Evolutionary conservation across 2,888 invertebrate species (phyloP).

Genomic region (Trichopria drosophilae): DNA sequence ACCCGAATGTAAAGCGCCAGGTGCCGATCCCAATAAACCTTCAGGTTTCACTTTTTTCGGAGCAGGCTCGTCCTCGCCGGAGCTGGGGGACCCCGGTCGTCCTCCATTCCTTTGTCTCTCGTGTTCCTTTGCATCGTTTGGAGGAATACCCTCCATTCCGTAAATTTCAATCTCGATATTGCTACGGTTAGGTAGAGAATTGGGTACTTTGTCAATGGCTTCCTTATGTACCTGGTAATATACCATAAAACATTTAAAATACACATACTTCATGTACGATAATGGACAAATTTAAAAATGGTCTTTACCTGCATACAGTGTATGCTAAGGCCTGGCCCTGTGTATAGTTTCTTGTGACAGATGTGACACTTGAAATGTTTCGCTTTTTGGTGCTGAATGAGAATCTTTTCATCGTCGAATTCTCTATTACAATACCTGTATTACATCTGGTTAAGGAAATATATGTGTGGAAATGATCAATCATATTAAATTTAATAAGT

Average conservation of each 20-base stretch:
- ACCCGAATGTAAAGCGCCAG: conserved; percentile 65
- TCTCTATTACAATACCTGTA: conserved; percentile 98
- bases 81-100: conserved; percentile 74
- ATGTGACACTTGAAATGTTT: conserved; percentile 99
- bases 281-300: not conserved
- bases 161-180: conserved; percentile 99
- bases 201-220: conserved; percentile 99
- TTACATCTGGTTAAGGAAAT: conserved; percentile 60
- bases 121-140: conserved; percentile 91
- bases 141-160: conserved; percentile 99
- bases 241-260: conserved; percentile 1
- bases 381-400: conserved; percentile 99
- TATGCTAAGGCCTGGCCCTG: conserved; percentile 96
- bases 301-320: conserved; percentile 99
- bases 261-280: no score
- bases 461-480: conserved; percentile 16
- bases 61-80: conserved; percentile 82
- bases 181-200: conserved; percentile 94
- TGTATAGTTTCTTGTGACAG: conserved; percentile 98
- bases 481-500: no score
- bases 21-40: conserved; percentile 69
- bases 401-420: conserved; percentile 99
- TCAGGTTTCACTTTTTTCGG: conserved; percentile 74
- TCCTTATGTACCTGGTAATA: conserved; percentile 90
- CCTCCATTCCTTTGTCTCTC: conserved; percentile 80